Percentiles rank a stretch among this genome's conserved stretches.
Evolutionary conservation across 2,888 invertebrate species (phyloP).

Genomic region (Stenodema calcarata): DNA sequence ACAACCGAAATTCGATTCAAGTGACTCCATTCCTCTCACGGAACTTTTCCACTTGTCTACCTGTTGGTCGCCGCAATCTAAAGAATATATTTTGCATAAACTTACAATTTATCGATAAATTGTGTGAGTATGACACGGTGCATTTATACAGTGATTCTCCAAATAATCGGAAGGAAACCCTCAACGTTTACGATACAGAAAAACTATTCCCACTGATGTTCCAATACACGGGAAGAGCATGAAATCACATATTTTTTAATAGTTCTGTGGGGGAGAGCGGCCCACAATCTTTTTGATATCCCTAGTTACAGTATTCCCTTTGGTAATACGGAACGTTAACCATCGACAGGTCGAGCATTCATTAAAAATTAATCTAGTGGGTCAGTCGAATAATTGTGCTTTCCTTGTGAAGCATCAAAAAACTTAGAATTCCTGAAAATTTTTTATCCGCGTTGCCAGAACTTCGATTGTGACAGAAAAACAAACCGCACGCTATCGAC

Average conservation of each 20-base stretch:
- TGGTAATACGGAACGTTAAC: neutral
- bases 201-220: neutral
- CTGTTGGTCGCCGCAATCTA: too few relatives aligned
- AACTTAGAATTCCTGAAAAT: neutral
- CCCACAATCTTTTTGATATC: neutral
- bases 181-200: neutral
- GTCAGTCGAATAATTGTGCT: neutral
- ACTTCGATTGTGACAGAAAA: neutral
- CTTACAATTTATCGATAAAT: too few relatives aligned
- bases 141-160: too few relatives aligned
- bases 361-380: neutral
- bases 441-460: neutral
- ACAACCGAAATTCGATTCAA: neutral
- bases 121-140: too few relatives aligned
- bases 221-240: neutral
- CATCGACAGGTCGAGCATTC: neutral
- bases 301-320: neutral
- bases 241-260: neutral
- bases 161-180: too few relatives aligned
- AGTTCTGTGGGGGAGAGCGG: neutral
- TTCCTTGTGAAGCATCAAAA: neutral
- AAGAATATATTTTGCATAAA: too few relatives aligned
- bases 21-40: too few relatives aligned
- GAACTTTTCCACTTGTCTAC: too few relatives aligned
- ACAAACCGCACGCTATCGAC: neutral